Percentiles rank a stretch among this genome's conserved stretches.
Evolutionary conservation across 2,797 vertebrate species (phyloP).

Genomic region (Lates japonicus): DNA sequence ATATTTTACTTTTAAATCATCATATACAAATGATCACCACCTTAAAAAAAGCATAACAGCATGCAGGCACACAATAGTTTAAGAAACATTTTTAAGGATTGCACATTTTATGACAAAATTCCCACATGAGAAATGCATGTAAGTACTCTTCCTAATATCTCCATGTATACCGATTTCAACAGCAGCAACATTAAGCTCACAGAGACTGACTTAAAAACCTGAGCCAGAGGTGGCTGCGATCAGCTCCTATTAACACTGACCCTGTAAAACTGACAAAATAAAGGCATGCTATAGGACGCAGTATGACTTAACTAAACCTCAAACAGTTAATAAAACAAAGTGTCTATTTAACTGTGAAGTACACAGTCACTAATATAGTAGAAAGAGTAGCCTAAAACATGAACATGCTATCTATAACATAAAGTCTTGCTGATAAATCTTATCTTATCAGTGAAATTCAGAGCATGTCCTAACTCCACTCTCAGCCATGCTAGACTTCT

Average conservation of each 20-base stretch:
- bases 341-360: no score
- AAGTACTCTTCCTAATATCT: neutral
- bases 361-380: neutral
- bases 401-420: neutral
- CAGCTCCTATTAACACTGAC: no score
- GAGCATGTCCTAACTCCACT: neutral
- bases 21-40: conserved; percentile 24
- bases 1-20: conserved; percentile 61
- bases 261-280: no score
- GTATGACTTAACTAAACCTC: neutral
- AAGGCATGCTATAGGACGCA: neutral
- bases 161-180: neutral
- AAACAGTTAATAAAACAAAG: neutral
- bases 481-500: neutral
- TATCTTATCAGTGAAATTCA: neutral
- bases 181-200: neutral
- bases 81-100: neutral
- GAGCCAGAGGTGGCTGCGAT: neutral
- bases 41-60: no score
- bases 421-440: no score
- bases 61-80: neutral
- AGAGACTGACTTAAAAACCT: neutral
- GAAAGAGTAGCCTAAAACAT: neutral
- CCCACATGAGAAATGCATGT: neutral
- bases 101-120: neutral